These are phyloP conservation scores for Hirtodrosophila trivittata DNA, from an alignment of 2,888 invertebrate species.

Conservation along the genomic window DNA sequence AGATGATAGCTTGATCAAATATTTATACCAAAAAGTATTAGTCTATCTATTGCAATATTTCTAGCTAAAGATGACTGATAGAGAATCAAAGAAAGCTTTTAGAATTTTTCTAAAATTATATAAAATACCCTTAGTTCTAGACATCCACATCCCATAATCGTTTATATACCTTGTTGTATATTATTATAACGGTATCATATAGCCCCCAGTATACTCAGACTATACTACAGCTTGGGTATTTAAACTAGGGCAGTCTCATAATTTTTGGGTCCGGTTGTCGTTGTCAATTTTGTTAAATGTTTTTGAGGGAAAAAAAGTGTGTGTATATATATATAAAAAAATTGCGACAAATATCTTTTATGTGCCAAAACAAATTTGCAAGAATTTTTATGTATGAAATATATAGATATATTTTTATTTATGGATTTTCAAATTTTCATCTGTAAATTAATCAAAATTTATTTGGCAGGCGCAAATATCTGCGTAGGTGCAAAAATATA, in stretches of 20 bases:
- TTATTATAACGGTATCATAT: no score
- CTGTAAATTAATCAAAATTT: constrained; percentile 60
- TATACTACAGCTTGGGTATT: constrained; percentile 22
- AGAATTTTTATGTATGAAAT: constrained; percentile 46
- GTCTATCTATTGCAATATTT: no score
- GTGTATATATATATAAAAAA: constrained; percentile 61
- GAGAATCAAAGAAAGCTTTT: no score
- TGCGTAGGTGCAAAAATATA: constrained; percentile 25
- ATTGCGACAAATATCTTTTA: constrained; percentile 55
- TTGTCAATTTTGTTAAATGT: constrained; percentile 74
- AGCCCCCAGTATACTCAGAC: no score
- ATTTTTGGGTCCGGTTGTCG: constrained; percentile 55
- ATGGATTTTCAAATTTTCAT: constrained; percentile 40
- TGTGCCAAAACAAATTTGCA: constrained; percentile 69
- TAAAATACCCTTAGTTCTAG: no score
- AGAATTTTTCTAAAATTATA: no score
- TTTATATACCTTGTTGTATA: no score
- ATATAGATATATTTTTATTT: constrained; percentile 29
- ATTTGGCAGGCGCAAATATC: constrained; percentile 39
- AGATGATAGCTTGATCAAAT: no score
- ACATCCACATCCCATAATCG: no score
- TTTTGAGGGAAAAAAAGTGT: constrained; percentile 53
- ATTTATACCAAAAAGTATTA: no score
- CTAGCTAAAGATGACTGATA: no score
- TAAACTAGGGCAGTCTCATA: constrained; percentile 56